These are phyloP conservation scores for Elanus axillaris DNA, from an alignment of 2,113 vertebrate genomes.

Conservation along the genomic window DNA sequence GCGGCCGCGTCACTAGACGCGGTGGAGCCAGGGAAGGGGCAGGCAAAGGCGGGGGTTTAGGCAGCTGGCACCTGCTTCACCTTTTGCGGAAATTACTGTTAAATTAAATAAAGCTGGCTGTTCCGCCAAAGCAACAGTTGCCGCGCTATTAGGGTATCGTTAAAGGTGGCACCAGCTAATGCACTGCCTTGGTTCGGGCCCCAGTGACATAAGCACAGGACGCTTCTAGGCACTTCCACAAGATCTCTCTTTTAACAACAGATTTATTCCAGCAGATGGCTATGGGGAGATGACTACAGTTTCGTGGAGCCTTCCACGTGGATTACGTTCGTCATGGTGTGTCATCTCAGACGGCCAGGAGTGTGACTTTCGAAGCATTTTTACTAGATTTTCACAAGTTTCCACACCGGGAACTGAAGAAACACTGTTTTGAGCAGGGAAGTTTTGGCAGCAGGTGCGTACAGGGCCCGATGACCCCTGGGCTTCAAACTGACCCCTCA, in stretches of 20 bases:
- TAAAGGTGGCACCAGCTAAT: rapidly evolving
- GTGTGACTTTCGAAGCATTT: slow-evolving; percentile 8
- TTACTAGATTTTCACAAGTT: not conserved
- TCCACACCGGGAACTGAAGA: not conserved
- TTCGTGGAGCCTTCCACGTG: not conserved
- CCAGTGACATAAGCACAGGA: no score
- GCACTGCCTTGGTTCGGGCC: rapidly evolving
- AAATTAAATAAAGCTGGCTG: rapidly evolving
- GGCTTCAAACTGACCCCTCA: not conserved
- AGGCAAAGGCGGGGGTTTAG: rapidly evolving
- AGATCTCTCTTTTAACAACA: not conserved
- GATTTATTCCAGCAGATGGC: not conserved
- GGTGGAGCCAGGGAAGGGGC: rapidly evolving
- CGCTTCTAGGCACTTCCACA: not conserved
- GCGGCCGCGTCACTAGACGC: rapidly evolving
- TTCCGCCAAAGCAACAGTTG: rapidly evolving
- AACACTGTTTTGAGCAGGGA: not conserved
- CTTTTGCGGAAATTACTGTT: rapidly evolving
- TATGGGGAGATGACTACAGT: not conserved
- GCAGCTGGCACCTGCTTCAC: rapidly evolving
- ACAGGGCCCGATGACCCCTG: rapidly evolving
- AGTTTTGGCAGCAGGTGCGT: not conserved
- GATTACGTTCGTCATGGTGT: not conserved
- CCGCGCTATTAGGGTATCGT: rapidly evolving
- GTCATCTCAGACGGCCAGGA: slow-evolving; percentile 29